Evolutionary conservation across 2,888 invertebrate species (phyloP).

Genomic region (Leptarthrus brevirostris): DNA sequence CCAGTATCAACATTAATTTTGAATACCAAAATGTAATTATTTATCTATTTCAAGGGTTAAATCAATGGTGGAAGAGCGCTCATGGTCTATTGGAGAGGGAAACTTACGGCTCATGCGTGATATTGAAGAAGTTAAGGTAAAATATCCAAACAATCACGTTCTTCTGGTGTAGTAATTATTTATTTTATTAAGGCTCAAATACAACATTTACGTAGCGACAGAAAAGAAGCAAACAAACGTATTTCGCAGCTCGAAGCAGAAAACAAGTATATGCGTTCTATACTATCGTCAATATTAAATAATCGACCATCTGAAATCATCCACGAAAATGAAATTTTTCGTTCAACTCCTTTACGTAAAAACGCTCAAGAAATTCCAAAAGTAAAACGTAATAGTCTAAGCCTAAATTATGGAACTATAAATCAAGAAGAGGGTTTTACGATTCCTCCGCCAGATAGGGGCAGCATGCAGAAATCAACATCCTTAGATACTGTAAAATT

Average conservation of each 20-base stretch:
- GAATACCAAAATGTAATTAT: too few species aligned
- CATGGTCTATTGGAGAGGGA: constrained; percentile 66
- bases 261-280: constrained; percentile 68
- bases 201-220: constrained; percentile 74
- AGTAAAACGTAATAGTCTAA: constrained; percentile 62
- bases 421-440: constrained; percentile 59
- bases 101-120: constrained; percentile 65
- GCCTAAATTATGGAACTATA: constrained; percentile 64
- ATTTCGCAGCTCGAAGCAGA: constrained; percentile 77
- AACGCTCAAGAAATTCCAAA: constrained; percentile 27
- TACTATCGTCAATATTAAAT: constrained; percentile 62
- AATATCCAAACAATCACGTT: constrained; percentile 3
- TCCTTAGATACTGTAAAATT: constrained; percentile 46
- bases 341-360: constrained; percentile 51
- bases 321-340: constrained; percentile 61
- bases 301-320: constrained; percentile 61
- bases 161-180: constrained; percentile 51
- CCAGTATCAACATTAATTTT: too few species aligned
- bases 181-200: constrained; percentile 73
- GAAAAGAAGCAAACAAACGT: constrained; percentile 75
- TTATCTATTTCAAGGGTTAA: constrained; percentile 63
- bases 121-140: constrained; percentile 66
- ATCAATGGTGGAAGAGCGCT: constrained; percentile 66
- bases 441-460: constrained; percentile 22
- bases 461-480: constrained; percentile 42